A percentile compares a stretch with the other conserved stretches of the same genome.
Evolutionary conservation across 23 tunicate genomes (phyloP).

Genomic region (Trididemnum clinides): DNA sequence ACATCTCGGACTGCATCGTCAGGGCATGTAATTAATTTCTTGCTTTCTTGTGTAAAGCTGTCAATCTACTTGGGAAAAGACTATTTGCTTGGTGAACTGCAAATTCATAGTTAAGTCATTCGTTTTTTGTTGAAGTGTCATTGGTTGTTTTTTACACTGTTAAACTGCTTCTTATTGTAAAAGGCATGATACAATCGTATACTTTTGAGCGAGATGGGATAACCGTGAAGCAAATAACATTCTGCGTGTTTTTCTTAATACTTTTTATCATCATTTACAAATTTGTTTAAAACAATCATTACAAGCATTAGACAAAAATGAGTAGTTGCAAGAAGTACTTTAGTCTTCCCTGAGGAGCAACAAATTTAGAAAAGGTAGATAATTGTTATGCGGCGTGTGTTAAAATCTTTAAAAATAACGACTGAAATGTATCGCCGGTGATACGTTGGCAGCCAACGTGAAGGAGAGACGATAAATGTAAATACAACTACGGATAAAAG

Average conservation of each 20-base stretch:
- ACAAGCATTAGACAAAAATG: too few species aligned
- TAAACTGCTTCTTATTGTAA: not conserved
- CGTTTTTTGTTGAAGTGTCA: not conserved
- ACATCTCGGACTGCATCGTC: not conserved
- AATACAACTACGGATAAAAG: too few species aligned
- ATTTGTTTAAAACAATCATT: too few species aligned
- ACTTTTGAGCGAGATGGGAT: not conserved
- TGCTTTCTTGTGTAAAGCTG: not conserved
- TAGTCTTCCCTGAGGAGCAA: not conserved
- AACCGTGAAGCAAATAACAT: not conserved
- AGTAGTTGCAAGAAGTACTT: not conserved
- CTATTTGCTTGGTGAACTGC: not conserved
- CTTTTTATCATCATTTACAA: not conserved
- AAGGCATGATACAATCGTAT: not conserved
- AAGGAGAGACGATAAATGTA: too few species aligned
- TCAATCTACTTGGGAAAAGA: not conserved
- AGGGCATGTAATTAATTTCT: not conserved
- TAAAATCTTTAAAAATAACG: not conserved
- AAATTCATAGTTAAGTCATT: not conserved
- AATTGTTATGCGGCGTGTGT: not conserved
- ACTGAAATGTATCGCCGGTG: not conserved
- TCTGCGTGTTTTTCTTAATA: not conserved
- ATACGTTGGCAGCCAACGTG: not conserved
- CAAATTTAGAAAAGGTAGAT: not conserved
- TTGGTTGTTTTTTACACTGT: not conserved